Evolutionary conservation across 1,140 invertebrate species (phyloP).

Genomic region (roundworm (Caenorhabditis elegans)): DNA sequence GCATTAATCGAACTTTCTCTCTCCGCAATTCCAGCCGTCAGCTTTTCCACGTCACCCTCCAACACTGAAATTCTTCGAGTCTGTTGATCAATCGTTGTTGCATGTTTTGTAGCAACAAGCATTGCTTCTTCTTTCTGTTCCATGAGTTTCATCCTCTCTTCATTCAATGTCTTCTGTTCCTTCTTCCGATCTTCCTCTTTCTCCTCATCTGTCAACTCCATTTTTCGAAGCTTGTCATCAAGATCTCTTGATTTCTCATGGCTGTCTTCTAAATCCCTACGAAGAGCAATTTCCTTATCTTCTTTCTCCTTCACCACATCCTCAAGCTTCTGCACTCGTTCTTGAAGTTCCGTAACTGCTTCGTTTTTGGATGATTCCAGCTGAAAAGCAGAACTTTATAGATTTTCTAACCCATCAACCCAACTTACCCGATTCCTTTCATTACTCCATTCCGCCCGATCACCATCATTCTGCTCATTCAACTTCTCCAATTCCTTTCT

Average conservation of each 20-base stretch:
- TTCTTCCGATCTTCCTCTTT: constrained; percentile 24
- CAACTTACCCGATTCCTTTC: constrained; percentile 31
- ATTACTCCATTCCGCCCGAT: constrained; percentile 38
- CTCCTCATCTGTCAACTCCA: background rate
- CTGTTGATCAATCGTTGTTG: background rate
- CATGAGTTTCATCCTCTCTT: constrained; percentile 19
- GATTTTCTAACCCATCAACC: too few species aligned
- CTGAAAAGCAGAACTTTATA: too few species aligned
- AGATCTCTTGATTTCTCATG: background rate
- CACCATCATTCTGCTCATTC: constrained; percentile 30
- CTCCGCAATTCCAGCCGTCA: background rate
- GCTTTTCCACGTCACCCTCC: background rate
- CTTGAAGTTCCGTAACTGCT: background rate
- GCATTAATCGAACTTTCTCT: background rate
- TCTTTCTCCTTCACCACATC: background rate
- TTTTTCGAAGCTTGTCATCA: constrained; percentile 15
- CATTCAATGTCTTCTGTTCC: background rate
- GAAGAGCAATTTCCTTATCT: background rate
- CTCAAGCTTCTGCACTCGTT: constrained; percentile 8
- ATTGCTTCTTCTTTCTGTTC: constrained; percentile 3
- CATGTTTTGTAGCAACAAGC: background rate
- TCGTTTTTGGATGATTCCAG: constrained; percentile 11
- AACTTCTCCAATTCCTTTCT: constrained; percentile 35
- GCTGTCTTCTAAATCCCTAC: constrained; percentile 20
- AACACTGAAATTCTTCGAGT: background rate